Percentiles rank a stretch among this genome's conserved stretches.
phyloP scores from a whole-genome alignment of 2,888 invertebrate genomes.

The Harpalus rubripes region DNA sequence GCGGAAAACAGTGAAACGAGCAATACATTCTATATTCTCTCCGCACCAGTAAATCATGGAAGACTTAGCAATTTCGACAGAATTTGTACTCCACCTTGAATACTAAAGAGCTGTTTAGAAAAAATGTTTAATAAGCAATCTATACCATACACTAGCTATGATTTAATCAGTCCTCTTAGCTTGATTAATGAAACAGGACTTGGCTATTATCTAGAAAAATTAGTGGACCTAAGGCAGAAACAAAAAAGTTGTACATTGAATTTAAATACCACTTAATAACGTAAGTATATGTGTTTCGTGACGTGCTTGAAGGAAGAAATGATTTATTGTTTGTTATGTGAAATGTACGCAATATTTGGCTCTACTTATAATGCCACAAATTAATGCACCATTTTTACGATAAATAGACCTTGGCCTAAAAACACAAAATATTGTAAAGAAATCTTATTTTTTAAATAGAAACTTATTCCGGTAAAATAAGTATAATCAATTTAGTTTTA shows the following conservation, averaged over 20 bases:
- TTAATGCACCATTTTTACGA: background rate
- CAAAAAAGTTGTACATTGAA: conserved; percentile 57
- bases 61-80: conserved; percentile 28
- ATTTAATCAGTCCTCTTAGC: conserved; percentile 52
- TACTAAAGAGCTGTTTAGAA: conserved; percentile 41
- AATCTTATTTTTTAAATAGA: no score
- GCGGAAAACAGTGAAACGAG: background rate
- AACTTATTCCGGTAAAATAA: no score
- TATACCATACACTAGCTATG: conserved; percentile 43
- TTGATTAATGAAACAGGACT: conserved; percentile 61
- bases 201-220: conserved; percentile 60
- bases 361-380: background rate
- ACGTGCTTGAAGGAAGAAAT: conserved; percentile 49
- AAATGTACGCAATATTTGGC: conserved; percentile 33
- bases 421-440: no score
- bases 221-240: conserved; percentile 54
- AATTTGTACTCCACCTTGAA: conserved; percentile 40
- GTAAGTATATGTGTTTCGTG: conserved; percentile 60
- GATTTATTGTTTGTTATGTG: conserved; percentile 56
- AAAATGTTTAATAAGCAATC: conserved; percentile 48
- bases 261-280: conserved; percentile 59
- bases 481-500: no score
- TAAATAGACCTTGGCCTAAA: no score
- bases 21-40: conserved; percentile 23
- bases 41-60: conserved; percentile 26